Percentiles rank a stretch among this genome's conserved stretches.
Evolutionary conservation across 1,140 invertebrate genomes (phyloP).

Genomic region (Charaxes varanes): DNA sequence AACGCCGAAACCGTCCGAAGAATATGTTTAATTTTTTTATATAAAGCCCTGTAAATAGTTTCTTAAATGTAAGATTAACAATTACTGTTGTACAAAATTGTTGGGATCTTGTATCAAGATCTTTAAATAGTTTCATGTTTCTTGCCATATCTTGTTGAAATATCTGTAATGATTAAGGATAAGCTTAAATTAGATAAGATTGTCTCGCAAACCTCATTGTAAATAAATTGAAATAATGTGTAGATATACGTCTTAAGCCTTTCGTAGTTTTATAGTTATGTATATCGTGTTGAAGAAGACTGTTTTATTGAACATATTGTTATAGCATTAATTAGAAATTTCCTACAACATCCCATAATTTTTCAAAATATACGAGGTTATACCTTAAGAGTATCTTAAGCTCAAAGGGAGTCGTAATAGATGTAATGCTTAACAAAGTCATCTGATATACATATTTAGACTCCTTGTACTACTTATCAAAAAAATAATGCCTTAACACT

Average conservation of each 20-base stretch:
- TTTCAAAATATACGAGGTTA: too few species aligned
- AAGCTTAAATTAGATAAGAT: constrained; percentile 14
- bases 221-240: constrained; percentile 37
- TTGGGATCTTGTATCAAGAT: constrained; percentile 74
- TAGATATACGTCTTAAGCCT: constrained; percentile 26
- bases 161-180: constrained; percentile 22
- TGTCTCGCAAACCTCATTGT: constrained; percentile 48
- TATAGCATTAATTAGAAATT: too few species aligned
- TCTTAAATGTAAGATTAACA: constrained; percentile 13
- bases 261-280: constrained; percentile 21
- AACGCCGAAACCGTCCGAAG: constrained; percentile 85
- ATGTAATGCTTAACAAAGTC: too few species aligned
- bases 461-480: too few species aligned
- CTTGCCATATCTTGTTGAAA: constrained; percentile 71
- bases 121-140: constrained; percentile 47
- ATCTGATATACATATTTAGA: too few species aligned
- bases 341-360: too few species aligned
- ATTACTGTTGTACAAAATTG: constrained; percentile 52
- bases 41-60: constrained; percentile 34
- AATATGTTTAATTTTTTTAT: constrained; percentile 78
- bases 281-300: constrained; percentile 19
- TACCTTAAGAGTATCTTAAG: too few species aligned
- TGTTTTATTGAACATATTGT: constrained; percentile 2
- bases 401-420: too few species aligned
- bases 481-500: too few species aligned